These are phyloP conservation scores for Orius laevigatus DNA, from an alignment of 1,140 invertebrate genomes.

Conservation along the genomic window DNA sequence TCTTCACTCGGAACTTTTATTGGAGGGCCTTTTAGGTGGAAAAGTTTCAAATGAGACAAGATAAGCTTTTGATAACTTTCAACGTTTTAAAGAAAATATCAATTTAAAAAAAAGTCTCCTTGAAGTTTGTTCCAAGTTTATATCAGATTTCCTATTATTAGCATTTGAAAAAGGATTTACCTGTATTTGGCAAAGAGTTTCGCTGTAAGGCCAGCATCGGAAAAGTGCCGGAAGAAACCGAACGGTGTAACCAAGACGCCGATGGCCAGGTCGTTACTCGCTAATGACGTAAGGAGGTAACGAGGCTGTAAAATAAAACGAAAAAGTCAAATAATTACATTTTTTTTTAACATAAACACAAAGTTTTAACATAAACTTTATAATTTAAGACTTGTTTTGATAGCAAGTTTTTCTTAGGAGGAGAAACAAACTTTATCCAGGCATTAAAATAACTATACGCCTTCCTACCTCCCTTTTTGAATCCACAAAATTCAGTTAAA, in stretches of 20 bases:
- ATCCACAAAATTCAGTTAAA: too few species aligned
- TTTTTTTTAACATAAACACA: neutral
- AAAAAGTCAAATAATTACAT: neutral
- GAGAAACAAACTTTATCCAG: neutral
- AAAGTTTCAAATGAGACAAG: too few species aligned
- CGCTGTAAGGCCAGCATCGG: constrained; percentile 75
- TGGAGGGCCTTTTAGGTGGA: too few species aligned
- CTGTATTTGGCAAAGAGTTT: constrained; percentile 77
- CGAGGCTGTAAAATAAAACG: constrained; percentile 44
- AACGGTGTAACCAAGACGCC: constrained; percentile 66
- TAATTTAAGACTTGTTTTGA: neutral
- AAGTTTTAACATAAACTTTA: neutral
- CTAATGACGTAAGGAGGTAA: constrained; percentile 64
- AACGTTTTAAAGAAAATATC: too few species aligned
- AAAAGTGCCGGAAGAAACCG: constrained; percentile 60
- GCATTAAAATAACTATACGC: too few species aligned
- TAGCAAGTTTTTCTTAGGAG: neutral
- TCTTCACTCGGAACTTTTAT: too few species aligned
- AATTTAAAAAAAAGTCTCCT: too few species aligned
- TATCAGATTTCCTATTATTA: too few species aligned
- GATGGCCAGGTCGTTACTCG: constrained; percentile 67
- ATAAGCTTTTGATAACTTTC: too few species aligned
- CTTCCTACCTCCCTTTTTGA: too few species aligned
- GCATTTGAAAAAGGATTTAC: constrained; percentile 34
- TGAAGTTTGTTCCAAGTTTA: too few species aligned